These are phyloP conservation scores for Ophion slaviceki DNA, from an alignment of 2,888 invertebrate genomes.

Conservation along the genomic window DNA sequence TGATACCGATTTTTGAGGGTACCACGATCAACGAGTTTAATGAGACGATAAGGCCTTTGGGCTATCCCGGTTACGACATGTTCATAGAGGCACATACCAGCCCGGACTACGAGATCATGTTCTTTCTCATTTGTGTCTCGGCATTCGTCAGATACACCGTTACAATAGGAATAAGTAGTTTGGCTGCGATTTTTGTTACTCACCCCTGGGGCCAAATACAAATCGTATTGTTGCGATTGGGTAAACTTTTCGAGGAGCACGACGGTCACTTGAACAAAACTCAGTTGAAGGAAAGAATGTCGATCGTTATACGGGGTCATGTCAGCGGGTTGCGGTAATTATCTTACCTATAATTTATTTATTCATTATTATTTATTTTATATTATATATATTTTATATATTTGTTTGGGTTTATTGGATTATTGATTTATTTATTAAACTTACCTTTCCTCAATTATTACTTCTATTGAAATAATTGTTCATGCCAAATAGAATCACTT, in stretches of 20 bases:
- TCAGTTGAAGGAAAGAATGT: constrained; percentile 40
- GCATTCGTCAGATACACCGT: constrained; percentile 26
- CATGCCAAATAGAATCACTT: neutral
- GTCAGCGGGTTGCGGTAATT: constrained; percentile 70
- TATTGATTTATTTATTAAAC: no score
- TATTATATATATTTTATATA: no score
- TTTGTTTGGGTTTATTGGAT: no score
- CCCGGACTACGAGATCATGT: constrained; percentile 69
- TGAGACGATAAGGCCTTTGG: constrained; percentile 28
- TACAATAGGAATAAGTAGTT: constrained; percentile 52
- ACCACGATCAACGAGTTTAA: constrained; percentile 34
- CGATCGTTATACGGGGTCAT: constrained; percentile 62
- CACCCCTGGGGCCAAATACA: constrained; percentile 71
- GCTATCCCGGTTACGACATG: constrained; percentile 64
- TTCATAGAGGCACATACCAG: constrained; percentile 64
- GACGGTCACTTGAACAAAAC: neutral
- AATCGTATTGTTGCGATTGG: constrained; percentile 61
- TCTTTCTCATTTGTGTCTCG: constrained; percentile 40
- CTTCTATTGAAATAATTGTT: neutral
- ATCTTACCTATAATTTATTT: no score
- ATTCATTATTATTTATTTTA: no score
- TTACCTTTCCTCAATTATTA: neutral
- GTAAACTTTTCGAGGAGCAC: constrained; percentile 54
- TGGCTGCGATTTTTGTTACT: constrained; percentile 68
- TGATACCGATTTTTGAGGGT: constrained; percentile 54